Evolutionary conservation across 2,113 vertebrate genomes (phyloP), one percentile per base, ranked within the genome.

Genomic region (Platysternon megacephalum): DNA sequence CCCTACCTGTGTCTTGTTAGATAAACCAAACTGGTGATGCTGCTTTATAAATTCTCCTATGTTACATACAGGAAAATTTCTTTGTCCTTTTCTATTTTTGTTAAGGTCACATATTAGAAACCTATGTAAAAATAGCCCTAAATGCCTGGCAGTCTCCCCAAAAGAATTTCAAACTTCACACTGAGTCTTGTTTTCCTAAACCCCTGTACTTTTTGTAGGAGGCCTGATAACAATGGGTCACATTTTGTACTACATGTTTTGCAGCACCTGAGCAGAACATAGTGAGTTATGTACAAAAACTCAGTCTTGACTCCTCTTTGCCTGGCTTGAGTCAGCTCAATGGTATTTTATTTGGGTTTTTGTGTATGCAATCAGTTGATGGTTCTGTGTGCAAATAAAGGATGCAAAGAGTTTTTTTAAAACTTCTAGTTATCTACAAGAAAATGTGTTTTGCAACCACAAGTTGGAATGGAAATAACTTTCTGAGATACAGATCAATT

Each of bases 401-500:
- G 89, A 93, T 91, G 87, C 89, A 96, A 65, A 91, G 72, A 88
- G 95, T 87, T 39, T 56, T 83, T 81, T 49, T 52, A 22, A 81
- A 39, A 24, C 93, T 48, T 91, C 55, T 90, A 95, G 42, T 87
- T 94, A 92, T 90, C 96, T 95, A 94, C 90, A 94, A 95, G 96
- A 95, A 94, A 93, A 96, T 94, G 92, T 94, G 93, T 97, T 96
- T 96, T 97, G 95, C 94, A 91, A 87, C 93, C 82, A 94, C 79
- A 51, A 84, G 87, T 96, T 96, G 93, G 94, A 97, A 94, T 95
- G 94, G 95, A 97, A 97, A 93, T 95, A 90, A 87, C 96, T 97
- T 98, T 96, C 89, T 91, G 93, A 97, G 94, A 95, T 95, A 98
- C 28, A 90, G 95, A 97, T 97, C 96, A 96, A 97, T n/a, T n/a